Evolutionary conservation across 53 echinoderm and acorn worm genomes (phyloP).

Genomic region (Stichopus horrens): DNA sequence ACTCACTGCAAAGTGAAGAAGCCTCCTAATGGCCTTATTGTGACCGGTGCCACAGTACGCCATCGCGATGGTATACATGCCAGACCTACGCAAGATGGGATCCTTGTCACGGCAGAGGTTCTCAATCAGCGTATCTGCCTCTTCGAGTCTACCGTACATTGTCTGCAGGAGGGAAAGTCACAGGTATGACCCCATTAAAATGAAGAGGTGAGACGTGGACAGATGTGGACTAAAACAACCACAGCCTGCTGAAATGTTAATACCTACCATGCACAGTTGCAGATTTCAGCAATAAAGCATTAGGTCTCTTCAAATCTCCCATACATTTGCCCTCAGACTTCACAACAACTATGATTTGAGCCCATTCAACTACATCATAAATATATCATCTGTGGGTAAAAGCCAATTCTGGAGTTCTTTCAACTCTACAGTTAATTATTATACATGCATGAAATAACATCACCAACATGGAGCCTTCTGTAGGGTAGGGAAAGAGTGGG

Average conservation of each 20-base stretch:
- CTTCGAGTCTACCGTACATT: constrained; percentile 92
- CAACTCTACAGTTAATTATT: too few species aligned
- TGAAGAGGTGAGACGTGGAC: not conserved
- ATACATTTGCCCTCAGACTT: too few species aligned
- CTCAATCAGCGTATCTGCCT: constrained; percentile 92
- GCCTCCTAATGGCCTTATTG: constrained; percentile 87
- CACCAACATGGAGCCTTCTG: not conserved
- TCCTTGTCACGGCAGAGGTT: constrained; percentile 90
- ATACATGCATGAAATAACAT: not conserved
- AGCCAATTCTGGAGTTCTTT: not conserved
- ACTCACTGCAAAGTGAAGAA: constrained; percentile 95
- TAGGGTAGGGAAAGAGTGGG: too few species aligned
- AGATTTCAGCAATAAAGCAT: too few species aligned
- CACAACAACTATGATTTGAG: too few species aligned
- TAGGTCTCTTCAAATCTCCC: too few species aligned
- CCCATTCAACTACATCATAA: not conserved
- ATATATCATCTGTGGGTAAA: not conserved
- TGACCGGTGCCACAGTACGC: constrained; percentile 97
- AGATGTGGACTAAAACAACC: too few species aligned
- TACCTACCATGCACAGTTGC: too few species aligned
- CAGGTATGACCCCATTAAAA: not conserved
- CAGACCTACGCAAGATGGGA: constrained; percentile 86
- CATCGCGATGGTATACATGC: constrained; percentile 96
- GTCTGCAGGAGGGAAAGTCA: constrained; percentile 53
- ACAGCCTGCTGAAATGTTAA: too few species aligned